Evolutionary conservation across 2,797 vertebrate species (phyloP), one percentile per base, ranked within the genome.

Genomic region (Muscicapa comitata): DNA sequence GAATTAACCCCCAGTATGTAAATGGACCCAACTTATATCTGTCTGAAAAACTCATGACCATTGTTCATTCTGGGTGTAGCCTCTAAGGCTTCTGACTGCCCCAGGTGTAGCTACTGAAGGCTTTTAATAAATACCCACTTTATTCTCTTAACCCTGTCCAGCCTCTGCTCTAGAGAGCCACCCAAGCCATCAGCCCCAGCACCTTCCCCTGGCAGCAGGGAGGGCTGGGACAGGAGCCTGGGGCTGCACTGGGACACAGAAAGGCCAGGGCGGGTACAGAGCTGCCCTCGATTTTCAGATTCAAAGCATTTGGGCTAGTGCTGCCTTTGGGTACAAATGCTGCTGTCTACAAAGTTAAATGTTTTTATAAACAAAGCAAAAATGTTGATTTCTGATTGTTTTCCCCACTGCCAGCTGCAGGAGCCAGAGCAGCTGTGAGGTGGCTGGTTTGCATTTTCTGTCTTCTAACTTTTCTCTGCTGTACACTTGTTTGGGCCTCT

Each of bases 131-230:
- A 77, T 1, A 2, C 21, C 10, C 26, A 37, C 40, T 65, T 65
- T 37, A 45, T 65, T 37, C 50, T 54, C 21, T 37, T 6, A 2
- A 54, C 4, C 13, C 7, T 45, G 20, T 10, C 40, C 0, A 3
- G n/a, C 8, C 61, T 3, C 40, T 78, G 21, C 1, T 66, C 17
- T 11, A n/a, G n/a, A 40, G 0, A 37, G 17, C 38, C 0, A 21
- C 0, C 48, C 50, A 31, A 31, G 40, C 26, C 38, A 16, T 4
- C 26, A 43, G 9, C 47, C 12, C 38, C 28, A 59, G 75, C 6
- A 3, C 24, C 65, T 55, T 35, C 28, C 6, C 48, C 3, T 43
- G 0, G 0, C 26, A 28, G 28, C 23, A 8, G 37, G 23, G 7
- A 33, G 51, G 23, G 43, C 31, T 16, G 3, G 43, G 23, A 38